Evolutionary conservation across 1,140 invertebrate genomes (phyloP), one percentile per base, ranked within the genome.

Genomic region (Phymastichus coffea): DNA sequence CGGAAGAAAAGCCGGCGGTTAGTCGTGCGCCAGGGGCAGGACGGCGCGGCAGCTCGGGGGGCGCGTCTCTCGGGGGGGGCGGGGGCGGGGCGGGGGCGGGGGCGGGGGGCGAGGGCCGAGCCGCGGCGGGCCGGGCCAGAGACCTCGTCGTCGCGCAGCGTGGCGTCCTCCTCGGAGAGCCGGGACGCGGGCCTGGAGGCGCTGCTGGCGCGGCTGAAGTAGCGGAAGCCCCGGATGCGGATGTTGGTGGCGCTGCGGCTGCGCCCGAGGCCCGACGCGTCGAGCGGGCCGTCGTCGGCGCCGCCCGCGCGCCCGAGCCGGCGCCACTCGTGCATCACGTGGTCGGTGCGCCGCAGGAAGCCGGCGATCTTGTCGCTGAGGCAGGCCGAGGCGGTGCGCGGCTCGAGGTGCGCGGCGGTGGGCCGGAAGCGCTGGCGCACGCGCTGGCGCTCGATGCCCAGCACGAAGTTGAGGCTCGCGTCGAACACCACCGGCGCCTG

Each of bases 261-360:
- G 26, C 67, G 22, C 54, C 68, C 72, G 23, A 75, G 73, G 46
- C 48, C 52, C 6, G 47, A 19, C 0, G 10, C 20, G 10, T 23
- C 59, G 12, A 79, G 73, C 28, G 80, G 57, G 12, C 14, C 2
- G 40, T 68, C 66, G 4, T 74, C 70, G 0, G 64, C 60, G 2
- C 85, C 81, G 62, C 83, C 83, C 61, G 80, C 85, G 51, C 83
- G 82, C 0, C 86, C 86, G 6, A 88, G 65, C 53, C 83, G 80
- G 57, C 83, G 82, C 91, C 91, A 93, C 69, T 92, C 90, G 63
- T 93, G 88, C 84, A 91, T 90, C 0, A 92, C 85, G 71, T 93
- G 91, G 73, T 93, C 91, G 3, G 90, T 93, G 52, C 88, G 84
- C 68, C 86, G 85, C 7, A 94, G 76, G 66, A 94, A 94, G 61